Evolutionary conservation across 2,797 vertebrate species (phyloP).

Genomic region (Ciconia nigra): DNA sequence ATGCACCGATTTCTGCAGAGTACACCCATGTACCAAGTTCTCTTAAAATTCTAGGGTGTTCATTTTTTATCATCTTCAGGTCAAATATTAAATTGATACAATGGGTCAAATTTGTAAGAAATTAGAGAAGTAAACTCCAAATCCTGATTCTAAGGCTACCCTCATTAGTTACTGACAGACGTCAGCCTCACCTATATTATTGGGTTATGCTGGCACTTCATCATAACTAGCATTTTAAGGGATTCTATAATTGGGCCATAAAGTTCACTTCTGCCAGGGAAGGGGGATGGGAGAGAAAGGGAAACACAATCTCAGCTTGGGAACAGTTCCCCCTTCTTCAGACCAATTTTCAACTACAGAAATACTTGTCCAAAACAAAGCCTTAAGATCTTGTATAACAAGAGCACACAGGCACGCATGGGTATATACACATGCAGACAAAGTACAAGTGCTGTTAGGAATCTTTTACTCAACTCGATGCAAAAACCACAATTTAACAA

Average conservation of each 20-base stretch:
- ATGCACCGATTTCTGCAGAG: not conserved
- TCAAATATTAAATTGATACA: not conserved
- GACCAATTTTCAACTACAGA: not conserved
- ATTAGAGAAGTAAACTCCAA: not conserved
- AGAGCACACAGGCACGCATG: not conserved
- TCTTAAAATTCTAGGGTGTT: not conserved
- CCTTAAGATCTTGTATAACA: not conserved
- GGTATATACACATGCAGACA: not conserved
- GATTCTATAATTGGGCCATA: slow-evolving; percentile 53
- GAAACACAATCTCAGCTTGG: not conserved
- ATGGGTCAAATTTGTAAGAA: not conserved
- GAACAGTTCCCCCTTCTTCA: not conserved
- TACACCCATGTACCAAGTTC: not conserved
- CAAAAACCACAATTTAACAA: not conserved
- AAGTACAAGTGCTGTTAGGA: not conserved
- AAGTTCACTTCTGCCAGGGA: slow-evolving; percentile 33
- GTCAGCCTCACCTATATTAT: slow-evolving; percentile 60
- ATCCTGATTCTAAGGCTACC: not conserved
- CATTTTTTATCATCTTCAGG: not conserved
- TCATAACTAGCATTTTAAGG: slow-evolving; percentile 62
- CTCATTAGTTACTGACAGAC: slow-evolving; percentile 61
- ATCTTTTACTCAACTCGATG: not conserved
- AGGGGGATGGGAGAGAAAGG: not conserved
- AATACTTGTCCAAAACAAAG: not conserved
- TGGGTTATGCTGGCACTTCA: slow-evolving; percentile 51